A percentile compares a stretch with the other conserved stretches of the same genome.
phyloP scores from a whole-genome alignment of 2,113 vertebrate genomes.

The Ophiodon elongatus region DNA sequence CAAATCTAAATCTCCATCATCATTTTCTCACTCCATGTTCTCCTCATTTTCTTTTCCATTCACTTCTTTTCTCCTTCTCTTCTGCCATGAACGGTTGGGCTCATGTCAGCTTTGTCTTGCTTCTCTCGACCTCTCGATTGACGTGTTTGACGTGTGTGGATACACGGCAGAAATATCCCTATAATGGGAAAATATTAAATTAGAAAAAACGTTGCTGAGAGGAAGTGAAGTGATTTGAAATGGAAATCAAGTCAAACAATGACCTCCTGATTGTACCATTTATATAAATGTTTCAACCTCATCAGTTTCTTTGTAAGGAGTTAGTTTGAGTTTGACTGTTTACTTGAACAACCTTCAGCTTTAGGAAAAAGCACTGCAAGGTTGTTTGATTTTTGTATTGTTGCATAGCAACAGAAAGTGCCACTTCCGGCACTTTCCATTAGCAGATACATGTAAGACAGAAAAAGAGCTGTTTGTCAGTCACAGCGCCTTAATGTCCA shows the following conservation, averaged over 20 bases:
- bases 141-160: neutral
- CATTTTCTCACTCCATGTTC: neutral
- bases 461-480: conserved; percentile 17
- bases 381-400: conserved; percentile 26
- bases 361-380: neutral
- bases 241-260: neutral
- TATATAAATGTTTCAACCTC: neutral
- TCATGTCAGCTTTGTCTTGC: neutral
- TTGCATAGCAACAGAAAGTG: conserved; percentile 48
- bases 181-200: neutral
- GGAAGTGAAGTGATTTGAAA: neutral
- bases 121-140: neutral
- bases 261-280: neutral
- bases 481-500: conserved; percentile 44
- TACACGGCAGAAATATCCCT: neutral
- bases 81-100: neutral
- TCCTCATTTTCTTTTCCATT: neutral
- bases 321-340: neutral
- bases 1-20: conserved; percentile 8
- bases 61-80: neutral
- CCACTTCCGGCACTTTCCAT: conserved; percentile 25
- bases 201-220: neutral
- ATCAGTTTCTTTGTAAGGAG: neutral
- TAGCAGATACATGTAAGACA: conserved; percentile 6
- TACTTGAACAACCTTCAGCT: conserved; percentile 8